Conservation (phyloP, 2,888 invertebrate species). For the Tinea trinotella region DNA sequence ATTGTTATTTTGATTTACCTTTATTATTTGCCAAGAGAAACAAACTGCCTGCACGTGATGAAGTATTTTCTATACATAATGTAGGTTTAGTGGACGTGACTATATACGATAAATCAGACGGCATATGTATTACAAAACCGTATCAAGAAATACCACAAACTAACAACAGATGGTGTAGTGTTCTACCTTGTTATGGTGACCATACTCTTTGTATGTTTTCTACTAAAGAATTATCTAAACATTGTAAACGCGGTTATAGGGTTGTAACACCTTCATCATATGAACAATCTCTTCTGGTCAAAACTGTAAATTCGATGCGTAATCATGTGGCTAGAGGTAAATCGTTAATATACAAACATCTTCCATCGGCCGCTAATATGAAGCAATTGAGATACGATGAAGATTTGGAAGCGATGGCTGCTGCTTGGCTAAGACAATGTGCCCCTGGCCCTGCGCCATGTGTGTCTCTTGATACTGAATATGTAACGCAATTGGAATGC, state of each 20-base stretch:
- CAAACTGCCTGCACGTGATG: slow-evolving; percentile 24
- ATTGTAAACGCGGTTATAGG: slow-evolving; percentile 39
- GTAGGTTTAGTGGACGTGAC: slow-evolving; percentile 38
- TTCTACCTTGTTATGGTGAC: slow-evolving; percentile 54
- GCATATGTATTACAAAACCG: not conserved
- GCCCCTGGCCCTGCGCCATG: slow-evolving; percentile 55
- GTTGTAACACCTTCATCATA: slow-evolving; percentile 36
- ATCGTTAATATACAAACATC: slow-evolving; percentile 37
- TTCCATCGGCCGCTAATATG: slow-evolving; percentile 56
- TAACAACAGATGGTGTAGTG: slow-evolving; percentile 51
- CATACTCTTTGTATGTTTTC: slow-evolving; percentile 57
- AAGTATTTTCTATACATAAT: slow-evolving; percentile 40
- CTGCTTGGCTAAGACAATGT: slow-evolving; percentile 53
- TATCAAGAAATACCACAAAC: not conserved
- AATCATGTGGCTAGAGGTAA: slow-evolving; percentile 49
- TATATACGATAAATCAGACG: not conserved
- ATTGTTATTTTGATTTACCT: slow-evolving; percentile 53
- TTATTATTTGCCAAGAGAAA: slow-evolving; percentile 43
- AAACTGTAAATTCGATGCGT: slow-evolving; percentile 56
- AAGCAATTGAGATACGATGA: slow-evolving; percentile 52
- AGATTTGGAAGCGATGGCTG: slow-evolving; percentile 51
- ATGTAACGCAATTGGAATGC: slow-evolving; percentile 53
- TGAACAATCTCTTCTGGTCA: slow-evolving; percentile 43
- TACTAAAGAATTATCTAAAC: slow-evolving; percentile 31
- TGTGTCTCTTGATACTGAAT: slow-evolving; percentile 43